Percentiles rank a stretch among this genome's conserved stretches.
phyloP scores from a whole-genome alignment of 1,140 invertebrate genomes.

The Lysiphlebus fabarum region DNA sequence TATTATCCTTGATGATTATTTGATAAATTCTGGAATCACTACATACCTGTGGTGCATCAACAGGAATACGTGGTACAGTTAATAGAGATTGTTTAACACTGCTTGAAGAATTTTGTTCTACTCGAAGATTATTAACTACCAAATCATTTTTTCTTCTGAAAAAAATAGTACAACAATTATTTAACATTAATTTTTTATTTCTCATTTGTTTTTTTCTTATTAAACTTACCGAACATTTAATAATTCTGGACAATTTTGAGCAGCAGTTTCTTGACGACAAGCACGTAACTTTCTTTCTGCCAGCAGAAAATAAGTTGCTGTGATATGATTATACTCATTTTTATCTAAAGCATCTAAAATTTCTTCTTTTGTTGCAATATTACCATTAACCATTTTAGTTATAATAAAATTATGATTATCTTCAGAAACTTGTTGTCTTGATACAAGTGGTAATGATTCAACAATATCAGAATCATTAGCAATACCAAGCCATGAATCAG shows the following conservation, averaged over 20 bases:
- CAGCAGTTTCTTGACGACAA: slow-evolving; percentile 63
- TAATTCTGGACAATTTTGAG: slow-evolving; percentile 47
- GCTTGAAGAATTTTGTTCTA: slow-evolving; percentile 50
- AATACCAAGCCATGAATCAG: slow-evolving; percentile 80
- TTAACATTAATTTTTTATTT: slow-evolving; percentile 12
- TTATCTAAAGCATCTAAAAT: slow-evolving; percentile 88
- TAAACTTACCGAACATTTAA: slow-evolving; percentile 42
- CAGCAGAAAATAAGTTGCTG: slow-evolving; percentile 95
- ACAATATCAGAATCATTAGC: slow-evolving; percentile 52
- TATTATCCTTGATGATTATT: not conserved
- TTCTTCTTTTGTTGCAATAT: slow-evolving; percentile 90
- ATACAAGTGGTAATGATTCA: slow-evolving; percentile 74
- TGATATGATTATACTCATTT: slow-evolving; percentile 97
- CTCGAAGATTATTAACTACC: slow-evolving; percentile 40
- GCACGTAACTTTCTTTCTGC: slow-evolving; percentile 86
- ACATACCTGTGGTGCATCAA: slow-evolving; percentile 62
- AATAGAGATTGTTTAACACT: slow-evolving; percentile 54
- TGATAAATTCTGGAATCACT: slow-evolving; percentile 21
- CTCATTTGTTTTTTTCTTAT: slow-evolving; percentile 3
- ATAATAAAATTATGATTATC: slow-evolving; percentile 90
- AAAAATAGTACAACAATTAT: slow-evolving; percentile 21
- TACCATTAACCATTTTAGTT: slow-evolving; percentile 94
- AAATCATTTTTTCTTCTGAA: slow-evolving; percentile 41
- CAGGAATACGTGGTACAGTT: slow-evolving; percentile 60
- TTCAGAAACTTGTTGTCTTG: slow-evolving; percentile 79